phyloP scores from a whole-genome alignment of 2,797 vertebrate genomes.

The Enoplosus armatus region DNA sequence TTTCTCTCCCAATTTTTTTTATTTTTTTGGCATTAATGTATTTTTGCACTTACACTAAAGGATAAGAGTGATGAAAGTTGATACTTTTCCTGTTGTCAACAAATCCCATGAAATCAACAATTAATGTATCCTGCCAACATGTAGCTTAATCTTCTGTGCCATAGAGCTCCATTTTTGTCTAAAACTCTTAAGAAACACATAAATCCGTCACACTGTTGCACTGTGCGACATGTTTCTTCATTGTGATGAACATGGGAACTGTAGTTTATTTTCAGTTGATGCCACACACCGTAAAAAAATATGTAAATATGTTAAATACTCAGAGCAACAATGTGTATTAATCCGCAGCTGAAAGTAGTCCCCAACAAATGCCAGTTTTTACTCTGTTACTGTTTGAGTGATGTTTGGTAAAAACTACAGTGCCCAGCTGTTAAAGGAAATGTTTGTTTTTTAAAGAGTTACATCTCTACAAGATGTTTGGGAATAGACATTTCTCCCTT shows the following conservation, averaged over 20 bases:
- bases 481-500: neutral
- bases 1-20: neutral
- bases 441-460: constrained; percentile 1
- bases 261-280: neutral
- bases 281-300: neutral
- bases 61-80: neutral
- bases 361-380: neutral
- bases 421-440: neutral
- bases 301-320: neutral
- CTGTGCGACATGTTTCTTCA: neutral
- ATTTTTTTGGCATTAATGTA: too few relatives aligned
- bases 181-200: constrained; percentile 5
- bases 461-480: too few relatives aligned
- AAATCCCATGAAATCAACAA: constrained; percentile 4
- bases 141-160: neutral
- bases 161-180: neutral
- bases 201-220: neutral
- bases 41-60: neutral
- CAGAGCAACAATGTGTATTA: neutral
- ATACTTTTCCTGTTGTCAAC: neutral
- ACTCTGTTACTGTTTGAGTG: neutral
- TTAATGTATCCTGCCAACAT: neutral
- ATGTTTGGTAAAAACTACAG: neutral
- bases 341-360: neutral
- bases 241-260: neutral